Evolutionary conservation across 2,113 vertebrate genomes (phyloP), one percentile per base, ranked within the genome.

Genomic region (Sander vitreus): DNA sequence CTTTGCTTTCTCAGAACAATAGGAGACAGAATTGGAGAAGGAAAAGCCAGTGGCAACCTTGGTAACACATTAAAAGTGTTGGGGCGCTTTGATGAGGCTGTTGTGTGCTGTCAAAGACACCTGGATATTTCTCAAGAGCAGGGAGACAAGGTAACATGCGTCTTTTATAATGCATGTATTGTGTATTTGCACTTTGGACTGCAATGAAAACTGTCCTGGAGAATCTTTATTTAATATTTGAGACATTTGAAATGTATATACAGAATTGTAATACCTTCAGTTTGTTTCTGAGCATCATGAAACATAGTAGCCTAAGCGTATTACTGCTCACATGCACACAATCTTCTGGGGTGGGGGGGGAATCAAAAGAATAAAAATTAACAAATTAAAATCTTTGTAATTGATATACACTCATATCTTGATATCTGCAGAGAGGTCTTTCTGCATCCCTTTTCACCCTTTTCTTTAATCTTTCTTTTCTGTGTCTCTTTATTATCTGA

Each of bases 41-140:
- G 97, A 48, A 99, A 99, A 83, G 98, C 98, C 71, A 99, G 98
- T 0, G 98, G 98, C 8, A 99, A 99, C 93, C 96, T 99, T 0
- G 98, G 98, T 19, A 99, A 99, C 80, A 99, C 98, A 0, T 85
- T 99, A 51, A 99, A 99, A 89, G 96, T 98, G 14, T 94, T 99
- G 5, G 97, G 97, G 10, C 97, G 96, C 73, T 99, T 97, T 10
- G 98, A 99, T 0, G 98, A 99, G 91, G 98, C 98, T 0, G 88
- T 96, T 0, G 97, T 97, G 33, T 99, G 98, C 91, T 99, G 98
- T 92, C 97, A 98, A 87, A 96, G 98, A 81, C 98, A 99, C 88
- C 91, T 99, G 94, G 97, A 98, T 91, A 99, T 99, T 78, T 97
- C 98, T 54, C 97, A 94, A 93, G 98, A 99, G 91, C 97, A 97